These are phyloP conservation scores for Melanotaenia parkinsoni DNA, from an alignment of 2,797 vertebrate genomes.

Conservation along the genomic window DNA sequence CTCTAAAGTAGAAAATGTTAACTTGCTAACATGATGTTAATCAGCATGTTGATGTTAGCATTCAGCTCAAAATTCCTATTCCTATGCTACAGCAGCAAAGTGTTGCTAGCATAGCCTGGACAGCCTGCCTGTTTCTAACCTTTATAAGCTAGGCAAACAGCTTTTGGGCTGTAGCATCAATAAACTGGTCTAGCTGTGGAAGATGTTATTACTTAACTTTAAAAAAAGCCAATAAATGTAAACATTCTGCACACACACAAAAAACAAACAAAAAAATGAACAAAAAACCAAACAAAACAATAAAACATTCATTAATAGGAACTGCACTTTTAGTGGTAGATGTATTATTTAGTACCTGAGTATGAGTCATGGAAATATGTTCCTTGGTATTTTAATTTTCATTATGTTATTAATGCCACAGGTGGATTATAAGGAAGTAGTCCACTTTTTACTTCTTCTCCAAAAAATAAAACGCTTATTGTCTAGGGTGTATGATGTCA, in stretches of 20 bases:
- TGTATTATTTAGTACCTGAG: background rate
- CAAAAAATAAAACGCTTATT: background rate
- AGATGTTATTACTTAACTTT: no score
- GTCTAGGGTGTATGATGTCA: background rate
- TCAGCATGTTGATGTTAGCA: background rate
- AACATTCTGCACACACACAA: background rate
- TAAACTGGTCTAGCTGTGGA: no score
- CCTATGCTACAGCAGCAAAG: no score
- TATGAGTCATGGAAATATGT: background rate
- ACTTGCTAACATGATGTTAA: background rate
- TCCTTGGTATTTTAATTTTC: background rate
- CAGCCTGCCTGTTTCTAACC: background rate
- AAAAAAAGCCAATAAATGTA: background rate
- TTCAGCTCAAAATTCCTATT: background rate
- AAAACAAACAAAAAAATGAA: no score
- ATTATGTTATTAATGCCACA: background rate
- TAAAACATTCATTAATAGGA: no score
- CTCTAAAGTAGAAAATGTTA: background rate
- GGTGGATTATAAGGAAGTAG: background rate
- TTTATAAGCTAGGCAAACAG: background rate
- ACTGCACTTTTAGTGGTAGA: background rate
- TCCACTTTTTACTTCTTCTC: background rate
- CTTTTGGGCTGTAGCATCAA: no score
- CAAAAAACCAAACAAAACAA: no score
- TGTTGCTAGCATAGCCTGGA: background rate